Evolutionary conservation across 2,113 vertebrate genomes (phyloP), one percentile per base, ranked within the genome.

Genomic region (Etheostoma cragini): DNA sequence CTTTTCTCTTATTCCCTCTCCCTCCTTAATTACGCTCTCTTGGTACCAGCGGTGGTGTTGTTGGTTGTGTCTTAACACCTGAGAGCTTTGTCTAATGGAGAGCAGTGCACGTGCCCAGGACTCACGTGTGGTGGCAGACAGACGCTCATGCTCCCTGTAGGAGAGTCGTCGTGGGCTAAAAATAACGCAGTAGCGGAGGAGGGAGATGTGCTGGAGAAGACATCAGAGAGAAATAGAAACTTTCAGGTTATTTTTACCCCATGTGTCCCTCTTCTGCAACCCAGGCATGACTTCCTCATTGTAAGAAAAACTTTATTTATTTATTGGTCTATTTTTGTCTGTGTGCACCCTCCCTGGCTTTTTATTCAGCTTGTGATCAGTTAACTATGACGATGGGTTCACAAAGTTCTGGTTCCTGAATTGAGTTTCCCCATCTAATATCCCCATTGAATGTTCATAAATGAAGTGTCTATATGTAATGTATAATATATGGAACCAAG

Each of bases 81-180:
- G 6, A 35, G 58, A 35, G 58, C 61, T 78, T 19, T 63, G 71
- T 57, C 78, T 86, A 81, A 53, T 12, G 19, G 57, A 24, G 53
- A 26, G 60, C 3, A 7, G 24, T 13, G 70, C 92, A 93, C 88
- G 91, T 94, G 92, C 69, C 4, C 58, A 0, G 57, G 35, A 7
- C 82, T 85, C 93, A 93, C 90, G 93, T 94, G 21, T 3, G 12
- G 62, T 72, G 84, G 81, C 87, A 92, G 88, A 88, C 85, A 69
- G 81, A 42, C 46, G 7, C 79, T 88, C 81, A 61, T 56, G 68
- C 70, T 81, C 80, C 56, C 81, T 21, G 65, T 22, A 58, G 64
- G 73, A 67, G 79, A 87, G 74, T 83, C 91, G 49, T 84, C 65
- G 2, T 12, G 63, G 50, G 78, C 88, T 92, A 94, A 93, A 90